Conservation (phyloP, 2,888 invertebrate genomes). For the Diploptera punctata region DNA sequence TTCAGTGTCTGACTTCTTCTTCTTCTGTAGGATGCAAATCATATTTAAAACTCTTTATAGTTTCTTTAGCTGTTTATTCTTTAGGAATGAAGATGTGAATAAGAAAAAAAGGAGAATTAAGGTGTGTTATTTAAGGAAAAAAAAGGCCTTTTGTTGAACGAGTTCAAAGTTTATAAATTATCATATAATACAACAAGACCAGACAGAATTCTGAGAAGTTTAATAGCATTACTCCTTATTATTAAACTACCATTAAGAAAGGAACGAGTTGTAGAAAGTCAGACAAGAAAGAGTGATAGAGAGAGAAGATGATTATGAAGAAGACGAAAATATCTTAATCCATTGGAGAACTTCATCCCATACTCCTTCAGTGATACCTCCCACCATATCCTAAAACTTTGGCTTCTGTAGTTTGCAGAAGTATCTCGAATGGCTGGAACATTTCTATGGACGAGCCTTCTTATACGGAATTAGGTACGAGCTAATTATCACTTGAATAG, state of each 20-base stretch:
- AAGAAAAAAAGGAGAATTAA: slow-evolving; percentile 9
- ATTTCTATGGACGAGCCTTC: not conserved
- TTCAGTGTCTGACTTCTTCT: too few species aligned
- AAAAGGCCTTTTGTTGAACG: slow-evolving; percentile 27
- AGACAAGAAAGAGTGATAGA: too few species aligned
- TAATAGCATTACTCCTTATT: slow-evolving; percentile 39
- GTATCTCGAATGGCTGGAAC: not conserved
- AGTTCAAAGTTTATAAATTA: slow-evolving; percentile 25
- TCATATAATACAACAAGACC: slow-evolving; percentile 31
- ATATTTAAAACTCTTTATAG: too few species aligned
- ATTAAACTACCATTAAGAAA: slow-evolving; percentile 29
- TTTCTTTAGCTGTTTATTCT: too few species aligned
- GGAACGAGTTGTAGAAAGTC: not conserved
- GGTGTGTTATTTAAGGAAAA: slow-evolving; percentile 28
- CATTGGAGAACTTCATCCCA: too few species aligned
- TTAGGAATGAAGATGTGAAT: not conserved
- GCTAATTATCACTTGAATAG: slow-evolving; percentile 37
- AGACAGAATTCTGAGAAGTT: slow-evolving; percentile 35
- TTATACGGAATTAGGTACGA: slow-evolving; percentile 13
- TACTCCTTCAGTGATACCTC: too few species aligned
- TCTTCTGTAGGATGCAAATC: too few species aligned
- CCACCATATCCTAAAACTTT: too few species aligned
- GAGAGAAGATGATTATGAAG: too few species aligned
- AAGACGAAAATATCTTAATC: too few species aligned
- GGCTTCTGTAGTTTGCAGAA: not conserved